phyloP scores from a whole-genome alignment of 2,888 invertebrate species.

The Catocala fraxini region DNA sequence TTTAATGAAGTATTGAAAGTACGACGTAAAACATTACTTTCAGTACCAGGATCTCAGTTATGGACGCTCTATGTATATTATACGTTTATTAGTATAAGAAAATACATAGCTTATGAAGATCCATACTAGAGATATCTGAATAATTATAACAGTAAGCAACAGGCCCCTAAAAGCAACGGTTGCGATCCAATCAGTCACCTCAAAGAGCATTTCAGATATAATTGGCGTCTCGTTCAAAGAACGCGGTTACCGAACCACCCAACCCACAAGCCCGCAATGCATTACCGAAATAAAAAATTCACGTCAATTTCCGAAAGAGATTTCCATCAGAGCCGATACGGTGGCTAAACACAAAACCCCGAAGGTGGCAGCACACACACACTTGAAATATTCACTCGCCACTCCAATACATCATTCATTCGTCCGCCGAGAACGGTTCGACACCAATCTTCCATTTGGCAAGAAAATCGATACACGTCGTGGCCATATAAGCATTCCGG shows the following conservation, averaged over 20 bases:
- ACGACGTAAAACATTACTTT: too few species aligned
- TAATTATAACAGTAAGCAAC: slow-evolving; percentile 42
- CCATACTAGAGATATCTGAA: slow-evolving; percentile 30
- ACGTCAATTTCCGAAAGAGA: slow-evolving; percentile 76
- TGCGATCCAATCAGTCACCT: slow-evolving; percentile 78
- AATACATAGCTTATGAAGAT: background rate
- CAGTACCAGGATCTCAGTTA: too few species aligned
- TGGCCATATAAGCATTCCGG: slow-evolving; percentile 88
- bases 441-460: slow-evolving; percentile 88
- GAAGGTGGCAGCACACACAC: slow-evolving; percentile 62
- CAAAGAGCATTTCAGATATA: slow-evolving; percentile 75
- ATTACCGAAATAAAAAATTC: slow-evolving; percentile 84
- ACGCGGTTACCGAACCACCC: slow-evolving; percentile 47
- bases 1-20: too few species aligned
- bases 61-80: too few species aligned
- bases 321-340: slow-evolving; percentile 78
- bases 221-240: slow-evolving; percentile 72
- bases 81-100: too few species aligned
- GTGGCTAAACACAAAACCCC: slow-evolving; percentile 78
- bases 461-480: slow-evolving; percentile 87
- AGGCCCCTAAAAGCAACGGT: slow-evolving; percentile 59
- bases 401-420: slow-evolving; percentile 86
- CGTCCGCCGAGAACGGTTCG: slow-evolving; percentile 85
- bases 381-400: slow-evolving; percentile 83
- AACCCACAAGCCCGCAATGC: slow-evolving; percentile 63